Evolutionary conservation across 2,113 vertebrate genomes (phyloP), one percentile per base, ranked within the genome.

Genomic region (Callopanchax toddi): DNA sequence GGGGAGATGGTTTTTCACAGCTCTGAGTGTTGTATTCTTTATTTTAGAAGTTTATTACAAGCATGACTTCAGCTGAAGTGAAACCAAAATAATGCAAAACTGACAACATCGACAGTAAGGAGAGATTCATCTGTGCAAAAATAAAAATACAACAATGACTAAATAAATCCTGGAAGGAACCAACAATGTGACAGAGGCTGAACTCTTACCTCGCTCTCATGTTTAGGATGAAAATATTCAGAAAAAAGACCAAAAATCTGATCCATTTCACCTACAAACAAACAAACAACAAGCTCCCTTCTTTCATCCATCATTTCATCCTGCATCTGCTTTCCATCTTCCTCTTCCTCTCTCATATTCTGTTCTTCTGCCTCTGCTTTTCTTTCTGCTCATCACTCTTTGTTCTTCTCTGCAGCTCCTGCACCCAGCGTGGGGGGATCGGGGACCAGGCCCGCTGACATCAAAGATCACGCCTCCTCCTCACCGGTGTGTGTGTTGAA

Each of bases 401-500:
- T 85, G 76, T 82, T 85, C 58, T 70, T 67, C 69, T 62, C 69
- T 49, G 45, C 46, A 61, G 68, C 60, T 23, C 61, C 67, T 29
- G 18, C 66, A 68, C 59, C 76, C 83, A 42, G 70, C 60, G 13
- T 72, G 56, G 52, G 73, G 56, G 70, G 34, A 65, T 59, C 26
- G 12, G 73, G 16, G 70, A 77, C 70, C 67, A 56, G 62, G 57
- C 58, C 43, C 57, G 66, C 66, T 49, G 76, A 61, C 76, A 66
- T 79, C 83, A 82, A 77, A 66, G 66, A 58, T 65, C 5, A 48
- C 44, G 67, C 37, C 21, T 49, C 37, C 48, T 51, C 11, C 18
- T 15, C 50, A 48, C 0, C 53, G 13, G 44, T 20, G 42, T 22
- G 67, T 39, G n/a, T 23, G 23, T 40, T 9, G 11, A 6, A 6